phyloP scores from a whole-genome alignment of 2,888 invertebrate species.

The Spicauda simplicius region DNA sequence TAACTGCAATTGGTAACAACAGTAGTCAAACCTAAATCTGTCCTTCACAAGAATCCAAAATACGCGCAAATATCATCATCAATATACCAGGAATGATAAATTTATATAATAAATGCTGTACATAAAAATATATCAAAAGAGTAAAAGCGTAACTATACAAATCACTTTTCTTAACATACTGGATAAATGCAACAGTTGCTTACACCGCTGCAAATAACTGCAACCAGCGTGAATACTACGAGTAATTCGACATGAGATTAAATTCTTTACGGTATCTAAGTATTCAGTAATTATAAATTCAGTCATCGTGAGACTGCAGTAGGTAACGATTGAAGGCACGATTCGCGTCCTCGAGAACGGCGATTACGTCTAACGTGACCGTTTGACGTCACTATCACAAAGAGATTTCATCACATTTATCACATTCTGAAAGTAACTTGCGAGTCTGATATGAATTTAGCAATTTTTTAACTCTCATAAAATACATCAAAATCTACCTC shows the following conservation, averaged over 20 bases:
- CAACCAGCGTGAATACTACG: conserved; percentile 68
- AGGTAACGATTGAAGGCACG: conserved; percentile 68
- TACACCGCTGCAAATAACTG: conserved; percentile 61
- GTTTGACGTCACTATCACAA: conserved; percentile 81
- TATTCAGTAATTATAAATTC: conserved; percentile 39
- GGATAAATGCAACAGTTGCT: conserved; percentile 78
- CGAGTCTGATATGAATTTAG: conserved; percentile 42
- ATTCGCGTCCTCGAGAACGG: conserved; percentile 53
- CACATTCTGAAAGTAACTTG: conserved; percentile 72
- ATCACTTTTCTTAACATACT: conserved; percentile 75
- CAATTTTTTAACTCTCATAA: conserved; percentile 31
- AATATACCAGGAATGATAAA: conserved; percentile 73
- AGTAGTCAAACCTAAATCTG: conserved; percentile 57
- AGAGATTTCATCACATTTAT: conserved; percentile 80
- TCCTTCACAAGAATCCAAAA: conserved; percentile 42
- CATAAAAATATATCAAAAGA: conserved; percentile 64
- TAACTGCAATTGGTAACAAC: conserved; percentile 82
- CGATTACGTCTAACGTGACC: conserved; percentile 79
- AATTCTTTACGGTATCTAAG: conserved; percentile 53
- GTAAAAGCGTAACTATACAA: conserved; percentile 76
- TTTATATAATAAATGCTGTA: conserved; percentile 77
- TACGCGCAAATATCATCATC: conserved; percentile 40
- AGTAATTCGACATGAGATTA: conserved; percentile 64
- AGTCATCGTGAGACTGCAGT: conserved; percentile 48
- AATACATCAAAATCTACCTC: conserved; percentile 5